Evolutionary conservation across 2,888 invertebrate genomes (phyloP).

Genomic region (Agonopterix heracliana): DNA sequence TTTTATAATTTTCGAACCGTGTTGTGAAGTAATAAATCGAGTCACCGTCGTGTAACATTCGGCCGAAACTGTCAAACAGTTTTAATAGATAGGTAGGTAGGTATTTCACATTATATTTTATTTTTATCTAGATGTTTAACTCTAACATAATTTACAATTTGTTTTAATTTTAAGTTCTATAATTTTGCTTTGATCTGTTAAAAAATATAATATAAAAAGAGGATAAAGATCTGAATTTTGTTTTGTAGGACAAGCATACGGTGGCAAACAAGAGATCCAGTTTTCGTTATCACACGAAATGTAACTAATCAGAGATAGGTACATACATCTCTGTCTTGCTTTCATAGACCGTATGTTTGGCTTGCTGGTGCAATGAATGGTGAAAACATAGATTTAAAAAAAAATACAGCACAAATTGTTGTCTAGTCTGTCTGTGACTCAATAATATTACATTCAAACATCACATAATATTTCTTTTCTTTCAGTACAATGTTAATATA

Average conservation of each 20-base stretch:
- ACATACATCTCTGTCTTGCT: no score
- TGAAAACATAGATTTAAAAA: no score
- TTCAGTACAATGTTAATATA: slow-evolving; percentile 50
- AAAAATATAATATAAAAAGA: slow-evolving; percentile 26
- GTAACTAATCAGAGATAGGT: no score
- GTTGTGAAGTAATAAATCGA: slow-evolving; percentile 52
- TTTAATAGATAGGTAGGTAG: slow-evolving; percentile 40
- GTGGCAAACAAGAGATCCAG: no score
- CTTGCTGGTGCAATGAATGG: no score
- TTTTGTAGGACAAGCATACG: slow-evolving; percentile 13
- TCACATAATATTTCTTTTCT: slow-evolving; percentile 46
- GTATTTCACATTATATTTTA: slow-evolving; percentile 62
- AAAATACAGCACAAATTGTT: slow-evolving; percentile 6
- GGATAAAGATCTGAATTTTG: slow-evolving; percentile 59
- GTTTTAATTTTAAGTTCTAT: slow-evolving; percentile 62
- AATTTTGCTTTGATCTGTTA: slow-evolving; percentile 75
- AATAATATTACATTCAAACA: slow-evolving; percentile 21
- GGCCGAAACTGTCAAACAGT: slow-evolving; percentile 60
- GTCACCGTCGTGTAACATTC: slow-evolving; percentile 48
- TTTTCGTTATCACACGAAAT: no score
- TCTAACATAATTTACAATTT: slow-evolving; percentile 63
- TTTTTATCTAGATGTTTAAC: slow-evolving; percentile 54
- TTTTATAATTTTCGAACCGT: slow-evolving; percentile 34
- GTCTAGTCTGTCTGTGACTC: neutral
- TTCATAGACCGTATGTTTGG: no score